Evolutionary conservation across 2,888 invertebrate species (phyloP).

Genomic region (Shargacucullia verbasci): DNA sequence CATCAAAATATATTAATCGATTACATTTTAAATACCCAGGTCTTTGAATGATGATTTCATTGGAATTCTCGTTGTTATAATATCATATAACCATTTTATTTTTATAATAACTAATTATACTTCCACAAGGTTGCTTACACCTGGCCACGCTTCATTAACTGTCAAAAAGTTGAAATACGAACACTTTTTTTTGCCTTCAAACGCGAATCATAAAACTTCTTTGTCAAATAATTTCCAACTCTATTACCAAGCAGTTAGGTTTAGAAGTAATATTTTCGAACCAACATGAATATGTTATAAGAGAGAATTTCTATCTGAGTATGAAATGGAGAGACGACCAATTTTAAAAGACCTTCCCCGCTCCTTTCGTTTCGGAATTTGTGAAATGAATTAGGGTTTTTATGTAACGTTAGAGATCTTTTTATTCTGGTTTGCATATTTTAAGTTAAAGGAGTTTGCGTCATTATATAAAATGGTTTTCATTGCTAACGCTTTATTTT

Average conservation of each 20-base stretch:
- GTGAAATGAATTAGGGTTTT: conserved; percentile 40
- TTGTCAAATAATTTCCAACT: conserved; percentile 45
- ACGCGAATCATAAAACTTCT: conserved; percentile 33
- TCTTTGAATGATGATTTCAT: too few species aligned
- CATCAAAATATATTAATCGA: too few species aligned
- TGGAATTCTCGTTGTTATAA: too few species aligned
- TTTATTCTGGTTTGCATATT: conserved; percentile 44
- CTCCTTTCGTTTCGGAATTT: conserved; percentile 19
- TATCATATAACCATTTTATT: neutral
- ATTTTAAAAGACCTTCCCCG: conserved; percentile 39
- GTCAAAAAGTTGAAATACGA: conserved; percentile 63
- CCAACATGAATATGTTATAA: conserved; percentile 40
- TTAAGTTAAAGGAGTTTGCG: conserved; percentile 38
- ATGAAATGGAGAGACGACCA: conserved; percentile 45
- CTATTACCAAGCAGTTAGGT: conserved; percentile 44
- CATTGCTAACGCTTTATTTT: too few species aligned
- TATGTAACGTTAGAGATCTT: conserved; percentile 61
- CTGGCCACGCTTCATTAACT: conserved; percentile 64
- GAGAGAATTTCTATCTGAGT: conserved; percentile 55
- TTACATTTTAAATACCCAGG: too few species aligned
- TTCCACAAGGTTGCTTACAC: conserved; percentile 50
- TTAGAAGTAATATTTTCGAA: conserved; percentile 28
- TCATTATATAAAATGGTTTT: neutral
- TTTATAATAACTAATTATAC: conserved; percentile 35
- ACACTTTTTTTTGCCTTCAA: conserved; percentile 58